Conservation (phyloP, 2,888 invertebrate genomes). For the Papilio gigon region DNA sequence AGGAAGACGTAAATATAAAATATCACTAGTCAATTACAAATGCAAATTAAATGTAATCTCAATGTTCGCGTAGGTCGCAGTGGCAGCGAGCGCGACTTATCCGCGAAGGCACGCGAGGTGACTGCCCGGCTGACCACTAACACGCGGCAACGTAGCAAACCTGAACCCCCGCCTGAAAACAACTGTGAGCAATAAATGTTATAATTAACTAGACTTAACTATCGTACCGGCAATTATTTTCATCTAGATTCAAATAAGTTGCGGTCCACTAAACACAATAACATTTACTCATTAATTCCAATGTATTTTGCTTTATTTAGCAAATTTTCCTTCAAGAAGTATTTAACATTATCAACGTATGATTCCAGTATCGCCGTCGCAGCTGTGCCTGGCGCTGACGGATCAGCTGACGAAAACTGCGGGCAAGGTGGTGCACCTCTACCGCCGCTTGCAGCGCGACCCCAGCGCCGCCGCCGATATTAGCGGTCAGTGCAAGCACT, state of each 20-base stretch:
- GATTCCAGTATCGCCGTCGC: slow-evolving; percentile 76
- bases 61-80: slow-evolving; percentile 66
- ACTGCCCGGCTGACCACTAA: slow-evolving; percentile 70
- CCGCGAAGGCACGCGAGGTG: slow-evolving; percentile 75
- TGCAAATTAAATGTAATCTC: no score
- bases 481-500: slow-evolving; percentile 57
- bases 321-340: no score
- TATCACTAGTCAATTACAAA: no score
- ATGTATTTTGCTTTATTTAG: no score
- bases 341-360: no score
- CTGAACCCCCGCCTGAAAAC: slow-evolving; percentile 56
- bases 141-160: slow-evolving; percentile 57
- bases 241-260: no score
- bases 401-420: slow-evolving; percentile 85
- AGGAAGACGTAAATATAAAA: no score
- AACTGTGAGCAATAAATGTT: slow-evolving; percentile 50
- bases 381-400: slow-evolving; percentile 77
- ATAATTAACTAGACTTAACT: background rate
- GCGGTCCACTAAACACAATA: background rate
- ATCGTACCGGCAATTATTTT: no score
- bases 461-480: slow-evolving; percentile 72
- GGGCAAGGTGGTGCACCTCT: slow-evolving; percentile 87
- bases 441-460: slow-evolving; percentile 85
- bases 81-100: slow-evolving; percentile 79
- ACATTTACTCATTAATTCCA: background rate